Evolutionary conservation across 2,113 vertebrate genomes (phyloP), one percentile per base, ranked within the genome.

Genomic region (Cranoglanis bouderius): DNA sequence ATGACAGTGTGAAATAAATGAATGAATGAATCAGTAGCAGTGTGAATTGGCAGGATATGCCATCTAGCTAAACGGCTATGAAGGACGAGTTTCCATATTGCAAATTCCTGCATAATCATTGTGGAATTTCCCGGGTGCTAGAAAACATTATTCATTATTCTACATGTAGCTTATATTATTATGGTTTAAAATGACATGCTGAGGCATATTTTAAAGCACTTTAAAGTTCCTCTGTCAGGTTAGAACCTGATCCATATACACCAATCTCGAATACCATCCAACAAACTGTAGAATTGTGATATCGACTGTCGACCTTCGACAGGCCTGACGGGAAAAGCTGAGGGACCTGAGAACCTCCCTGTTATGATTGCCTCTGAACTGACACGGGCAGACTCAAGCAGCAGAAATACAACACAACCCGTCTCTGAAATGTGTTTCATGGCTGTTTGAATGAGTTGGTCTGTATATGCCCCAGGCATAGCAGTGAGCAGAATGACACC

Each of bases 361-460:
- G 83, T 80, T 89, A 83, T 88, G 90, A 91, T 77, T 85, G 70
- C 77, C 38, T 85, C 74, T 63, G 43, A 59, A 75, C 55, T 65
- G 57, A 88, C 77, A 88, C 24, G 2, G 77, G 38, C 67, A 70
- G 87, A 81, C n/a, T 77, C 32, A 32, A 49, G 59, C 19, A 51
- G 19, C 72, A 87, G 57, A 80, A 59, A 82, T 57, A 55, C 49
- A 81, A 80, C 89, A 82, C 38, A 65, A 59, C n/a, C 51, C 77
- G 77, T 83, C 65, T 85, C 43, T 53, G 80, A 59, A 88, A 40
- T 49, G 18, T 53, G 6, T 40, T 6, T 19, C 51, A 53, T 9
- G 29, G 78, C 49, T 21, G 49, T 19, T 53, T 10, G 16, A 53
- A 55, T 55, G n/a, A 81, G 8, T 19, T 13, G 14, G 77, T 49